phyloP scores from a whole-genome alignment of 2,888 invertebrate species.

The Stenchaetothrips biformis region DNA sequence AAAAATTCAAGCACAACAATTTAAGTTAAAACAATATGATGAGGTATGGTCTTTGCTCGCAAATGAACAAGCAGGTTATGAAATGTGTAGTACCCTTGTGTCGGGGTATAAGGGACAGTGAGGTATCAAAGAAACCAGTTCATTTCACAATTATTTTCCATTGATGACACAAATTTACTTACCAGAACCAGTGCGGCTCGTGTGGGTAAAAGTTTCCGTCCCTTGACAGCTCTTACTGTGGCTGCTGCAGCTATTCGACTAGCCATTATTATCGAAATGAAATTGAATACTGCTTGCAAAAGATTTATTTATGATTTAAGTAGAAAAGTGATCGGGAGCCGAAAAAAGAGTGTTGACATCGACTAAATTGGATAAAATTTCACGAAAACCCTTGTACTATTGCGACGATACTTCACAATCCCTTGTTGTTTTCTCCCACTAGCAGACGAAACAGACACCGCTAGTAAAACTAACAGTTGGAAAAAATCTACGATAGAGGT shows the following conservation, averaged over 20 bases:
- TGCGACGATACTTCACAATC: background rate
- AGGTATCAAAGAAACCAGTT: no score
- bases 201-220: constrained; percentile 69
- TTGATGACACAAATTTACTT: constrained; percentile 38
- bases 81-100: no score
- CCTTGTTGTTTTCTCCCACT: background rate
- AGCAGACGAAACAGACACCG: background rate
- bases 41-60: background rate
- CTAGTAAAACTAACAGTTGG: background rate
- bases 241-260: constrained; percentile 77
- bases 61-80: no score
- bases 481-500: background rate
- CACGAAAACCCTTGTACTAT: background rate
- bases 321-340: no score
- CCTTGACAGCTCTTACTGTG: constrained; percentile 81
- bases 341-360: no score
- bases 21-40: constrained; percentile 31
- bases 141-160: background rate
- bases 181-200: constrained; percentile 77
- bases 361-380: no score
- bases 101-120: no score
- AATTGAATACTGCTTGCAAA: background rate
- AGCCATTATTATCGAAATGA: constrained; percentile 55
- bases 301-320: no score
- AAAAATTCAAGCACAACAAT: constrained; percentile 24